Evolutionary conservation across 2,113 vertebrate genomes (phyloP), one percentile per base, ranked within the genome.

Genomic region (human): DNA sequence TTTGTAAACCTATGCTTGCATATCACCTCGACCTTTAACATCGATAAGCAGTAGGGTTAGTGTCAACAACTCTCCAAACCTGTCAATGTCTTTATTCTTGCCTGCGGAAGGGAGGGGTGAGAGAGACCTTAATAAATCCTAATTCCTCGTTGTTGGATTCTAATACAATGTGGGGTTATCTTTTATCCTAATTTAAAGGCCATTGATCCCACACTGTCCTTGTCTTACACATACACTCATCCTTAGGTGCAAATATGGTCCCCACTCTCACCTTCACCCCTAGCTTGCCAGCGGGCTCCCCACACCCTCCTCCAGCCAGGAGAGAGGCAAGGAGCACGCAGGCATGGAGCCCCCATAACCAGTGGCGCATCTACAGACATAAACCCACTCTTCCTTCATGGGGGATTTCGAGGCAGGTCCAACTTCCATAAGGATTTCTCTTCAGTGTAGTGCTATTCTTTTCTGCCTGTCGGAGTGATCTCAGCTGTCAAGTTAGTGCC

Each of bases 381-480:
- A 14, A 43, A 20, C 7, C n/a, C 80, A 11, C 80, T 43, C 40
- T 10, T 48, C 61, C 35, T n/a, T 22, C 2, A 8, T 1, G 48
- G 45, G 68, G 25, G 27, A 27, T 40, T 73, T 79, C 20, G 8
- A 22, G 2, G 45, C 73, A 78, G 70, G 59, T 35, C 16, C 75
- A 81, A 75, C 87, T 93, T 83, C 72, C 96, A 7, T 3, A 32
- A 48, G 70, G 16, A 48, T 94, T 72, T 80, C 73, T 89, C 68
- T 45, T 57, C 72, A 4, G 52, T 0, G 14, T 5, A 20, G 48
- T 1, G 57, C n/a, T 61, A 59, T 52, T 40, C 89, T n/a, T 14
- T 40, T 30, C 95, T 78, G 90, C 57, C 87, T 80, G 75, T 14
- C 38, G 1, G 81, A 68, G 64, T 25, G 57, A 90, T n/a, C 90